These are phyloP conservation scores for Eudemis profundana DNA, from an alignment of 2,888 invertebrate genomes.

Conservation along the genomic window DNA sequence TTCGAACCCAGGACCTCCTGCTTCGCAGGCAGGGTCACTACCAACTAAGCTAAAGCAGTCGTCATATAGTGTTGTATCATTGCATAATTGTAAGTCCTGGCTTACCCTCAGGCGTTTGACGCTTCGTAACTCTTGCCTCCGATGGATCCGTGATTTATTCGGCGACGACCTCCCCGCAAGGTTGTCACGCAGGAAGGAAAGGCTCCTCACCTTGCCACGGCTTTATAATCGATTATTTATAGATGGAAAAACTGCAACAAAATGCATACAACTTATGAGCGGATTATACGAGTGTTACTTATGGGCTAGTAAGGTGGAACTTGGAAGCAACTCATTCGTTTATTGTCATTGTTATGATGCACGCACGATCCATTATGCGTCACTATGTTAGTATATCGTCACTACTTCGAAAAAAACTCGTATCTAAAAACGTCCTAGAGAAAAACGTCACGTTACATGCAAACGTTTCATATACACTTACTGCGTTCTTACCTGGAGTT, in stretches of 20 bases:
- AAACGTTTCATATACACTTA: no score
- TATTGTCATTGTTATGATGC: constrained; percentile 5
- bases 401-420: no score
- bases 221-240: constrained; percentile 34
- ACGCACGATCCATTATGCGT: background rate
- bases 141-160: constrained; percentile 63
- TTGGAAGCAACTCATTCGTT: constrained; percentile 6
- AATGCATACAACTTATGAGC: constrained; percentile 18
- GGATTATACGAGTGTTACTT: background rate
- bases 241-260: constrained; percentile 23
- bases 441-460: no score
- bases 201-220: constrained; percentile 64
- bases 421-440: no score
- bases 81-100: no score
- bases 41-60: no score
- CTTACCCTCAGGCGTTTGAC: no score
- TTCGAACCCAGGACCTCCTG: no score
- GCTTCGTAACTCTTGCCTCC: background rate
- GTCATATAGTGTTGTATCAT: no score
- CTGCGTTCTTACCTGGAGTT: no score
- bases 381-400: background rate
- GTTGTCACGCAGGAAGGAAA: constrained; percentile 83
- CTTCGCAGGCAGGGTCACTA: no score
- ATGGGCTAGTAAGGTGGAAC: background rate
- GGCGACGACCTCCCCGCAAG: constrained; percentile 61